phyloP scores from a whole-genome alignment of 2,797 vertebrate genomes.

The Acanthis flammea region DNA sequence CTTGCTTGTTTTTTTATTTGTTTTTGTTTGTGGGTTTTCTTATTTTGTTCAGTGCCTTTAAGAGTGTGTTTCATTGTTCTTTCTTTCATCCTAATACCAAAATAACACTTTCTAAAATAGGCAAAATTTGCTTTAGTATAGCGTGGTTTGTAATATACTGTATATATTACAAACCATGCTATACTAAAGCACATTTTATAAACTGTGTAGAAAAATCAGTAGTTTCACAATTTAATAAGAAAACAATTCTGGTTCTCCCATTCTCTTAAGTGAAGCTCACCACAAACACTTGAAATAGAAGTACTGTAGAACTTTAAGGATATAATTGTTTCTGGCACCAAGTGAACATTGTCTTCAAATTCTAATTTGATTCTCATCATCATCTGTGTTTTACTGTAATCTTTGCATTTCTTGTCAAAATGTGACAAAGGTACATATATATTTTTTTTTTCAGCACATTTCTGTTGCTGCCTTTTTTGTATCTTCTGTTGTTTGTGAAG shows the following conservation, averaged over 20 bases:
- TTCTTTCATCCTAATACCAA: neutral
- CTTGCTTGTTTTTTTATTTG: neutral
- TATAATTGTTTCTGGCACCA: neutral
- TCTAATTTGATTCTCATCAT: neutral
- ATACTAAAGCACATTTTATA: too few relatives aligned
- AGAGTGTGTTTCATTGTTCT: neutral
- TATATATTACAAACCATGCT: neutral
- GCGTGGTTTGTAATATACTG: neutral
- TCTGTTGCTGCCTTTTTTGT: neutral
- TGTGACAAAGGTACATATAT: neutral
- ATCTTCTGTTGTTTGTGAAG: neutral
- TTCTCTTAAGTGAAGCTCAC: neutral
- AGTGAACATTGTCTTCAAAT: neutral
- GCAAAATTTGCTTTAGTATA: neutral
- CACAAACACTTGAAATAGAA: neutral
- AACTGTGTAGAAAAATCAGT: neutral
- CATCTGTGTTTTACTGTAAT: neutral
- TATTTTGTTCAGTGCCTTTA: neutral
- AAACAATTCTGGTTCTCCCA: neutral
- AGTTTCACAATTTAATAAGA: neutral
- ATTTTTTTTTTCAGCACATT: neutral
- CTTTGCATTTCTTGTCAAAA: constrained; percentile 3
- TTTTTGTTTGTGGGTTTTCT: neutral
- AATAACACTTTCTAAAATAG: neutral
- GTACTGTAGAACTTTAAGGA: neutral